These are phyloP conservation scores for Epinotia brunnichana DNA, from an alignment of 2,888 invertebrate species.

Conservation along the genomic window DNA sequence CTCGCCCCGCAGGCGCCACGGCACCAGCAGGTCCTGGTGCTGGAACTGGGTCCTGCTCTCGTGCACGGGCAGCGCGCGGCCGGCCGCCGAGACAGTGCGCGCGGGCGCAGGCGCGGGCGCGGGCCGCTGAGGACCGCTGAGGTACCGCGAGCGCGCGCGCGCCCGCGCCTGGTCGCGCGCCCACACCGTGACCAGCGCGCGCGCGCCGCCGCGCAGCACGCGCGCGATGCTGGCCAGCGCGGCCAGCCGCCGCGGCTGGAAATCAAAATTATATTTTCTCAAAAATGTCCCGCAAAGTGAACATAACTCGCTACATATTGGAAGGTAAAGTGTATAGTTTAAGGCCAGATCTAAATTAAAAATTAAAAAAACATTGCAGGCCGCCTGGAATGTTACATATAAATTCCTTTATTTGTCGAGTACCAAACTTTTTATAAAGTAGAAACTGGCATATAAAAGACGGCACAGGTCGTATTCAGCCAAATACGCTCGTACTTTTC, in stretches of 20 bases:
- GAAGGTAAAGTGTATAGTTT: no score
- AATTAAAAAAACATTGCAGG: no score
- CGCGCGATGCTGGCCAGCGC: conserved; percentile 91
- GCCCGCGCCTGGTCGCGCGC: conserved; percentile 93
- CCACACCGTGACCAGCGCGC: conserved; percentile 97
- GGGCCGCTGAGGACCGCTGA: conserved; percentile 61
- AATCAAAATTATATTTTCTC: no score
- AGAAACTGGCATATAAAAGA: no score
- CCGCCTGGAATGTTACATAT: no score
- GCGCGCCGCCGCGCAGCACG: conserved; percentile 88
- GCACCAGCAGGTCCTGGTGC: conserved; percentile 96
- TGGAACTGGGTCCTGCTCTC: conserved; percentile 95
- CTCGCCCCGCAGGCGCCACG: conserved; percentile 90
- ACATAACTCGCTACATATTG: no score
- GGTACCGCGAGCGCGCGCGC: conserved; percentile 81
- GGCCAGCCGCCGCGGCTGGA: conserved; percentile 87
- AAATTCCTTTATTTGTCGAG: no score
- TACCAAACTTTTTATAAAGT: no score
- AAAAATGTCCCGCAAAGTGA: no score
- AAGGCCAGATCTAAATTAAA: no score
- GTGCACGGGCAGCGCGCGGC: conserved; percentile 89
- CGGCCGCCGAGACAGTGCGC: conserved; percentile 56
- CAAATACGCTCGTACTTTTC: no score
- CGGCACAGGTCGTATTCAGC: no score
- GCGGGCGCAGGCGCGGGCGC: conserved; percentile 44